Percentiles rank a stretch among this genome's conserved stretches.
Evolutionary conservation across 92 coral and sea anemone genomes (phyloP).

Genomic region (Epizoanthus fatuus): DNA sequence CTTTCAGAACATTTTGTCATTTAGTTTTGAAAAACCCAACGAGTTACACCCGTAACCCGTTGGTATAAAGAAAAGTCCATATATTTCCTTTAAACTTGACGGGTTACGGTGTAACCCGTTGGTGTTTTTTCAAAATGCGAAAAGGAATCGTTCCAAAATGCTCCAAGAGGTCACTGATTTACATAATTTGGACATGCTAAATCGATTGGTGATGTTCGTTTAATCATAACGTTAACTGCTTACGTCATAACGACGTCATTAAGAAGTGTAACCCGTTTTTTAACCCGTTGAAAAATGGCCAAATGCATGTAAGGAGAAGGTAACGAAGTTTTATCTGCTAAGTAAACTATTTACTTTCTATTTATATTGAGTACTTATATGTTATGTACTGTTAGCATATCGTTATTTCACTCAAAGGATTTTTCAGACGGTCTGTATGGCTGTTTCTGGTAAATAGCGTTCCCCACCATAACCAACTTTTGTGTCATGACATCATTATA

Average conservation of each 20-base stretch:
- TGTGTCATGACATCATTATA: too few species aligned
- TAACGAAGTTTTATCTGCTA: background rate
- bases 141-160: background rate
- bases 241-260: constrained; percentile 1
- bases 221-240: background rate
- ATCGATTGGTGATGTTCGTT: constrained; percentile 5
- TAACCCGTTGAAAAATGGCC: constrained; percentile 1
- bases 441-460: too few species aligned
- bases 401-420: too few species aligned
- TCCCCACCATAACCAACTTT: too few species aligned
- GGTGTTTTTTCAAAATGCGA: background rate
- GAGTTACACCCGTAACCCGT: constrained; percentile 6
- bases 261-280: background rate
- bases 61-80: constrained; percentile 10
- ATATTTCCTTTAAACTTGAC: background rate
- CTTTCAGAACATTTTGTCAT: background rate
- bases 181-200: background rate
- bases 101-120: background rate
- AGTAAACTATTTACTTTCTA: too few species aligned
- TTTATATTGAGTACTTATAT: too few species aligned
- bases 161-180: background rate
- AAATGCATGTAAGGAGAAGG: background rate
- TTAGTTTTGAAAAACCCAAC: background rate
- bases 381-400: too few species aligned
- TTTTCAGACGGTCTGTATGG: too few species aligned